Base-by-base conservation (phyloP, 2,113 vertebrate genomes). In the Cyphomyrus plagiostoma region DNA sequence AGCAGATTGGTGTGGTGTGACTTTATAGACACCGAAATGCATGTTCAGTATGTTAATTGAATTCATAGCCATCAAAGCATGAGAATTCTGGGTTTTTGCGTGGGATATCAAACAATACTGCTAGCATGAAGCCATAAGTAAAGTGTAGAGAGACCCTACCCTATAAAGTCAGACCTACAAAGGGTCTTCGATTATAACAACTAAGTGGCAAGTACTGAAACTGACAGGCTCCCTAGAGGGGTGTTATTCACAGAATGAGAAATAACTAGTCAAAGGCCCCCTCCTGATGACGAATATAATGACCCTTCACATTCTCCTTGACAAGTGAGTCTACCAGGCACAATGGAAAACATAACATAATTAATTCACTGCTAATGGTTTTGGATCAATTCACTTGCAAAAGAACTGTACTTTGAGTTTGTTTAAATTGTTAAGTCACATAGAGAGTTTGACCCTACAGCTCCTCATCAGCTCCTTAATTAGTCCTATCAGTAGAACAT, bases 191-290 rank as follows among this genome's bases (percentile, higher is more conserved):
- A 95, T 95, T 94, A 92, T 92, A 90, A 66, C 50, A 91, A 92
- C 83, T 93, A 90, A 92, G 91, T 93, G 93, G 94, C 92, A 94
- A 95, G 94, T 93, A 93, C 90, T 88, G 53, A 95, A 93, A 95
- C 94, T 93, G 90, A 93, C 93, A 93, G 91, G 89, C 86, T 91
- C 80, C 89, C 89, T 4, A 0, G 42, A 50, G 48, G 85, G 91
- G 84, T n/a, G 90, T 88, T 56, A 92, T 91, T 92, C 91, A 92
- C 92, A 91, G 93, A 89, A 93, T 92, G 92, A 93, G 90, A 95
- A 92, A 93, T 94, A 90, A 94, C 93, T 91, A 90, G 77, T 88
- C 93, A 92, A 95, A 93, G 92, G 92, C 88, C 88, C 53, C 62
- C 30, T 9, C 70, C 70, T 3, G 5, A 90, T 86, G 89, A 90